These are phyloP conservation scores for Phyllostomus hastatus DNA, from an alignment of 2,113 vertebrate species.

Conservation along the genomic window DNA sequence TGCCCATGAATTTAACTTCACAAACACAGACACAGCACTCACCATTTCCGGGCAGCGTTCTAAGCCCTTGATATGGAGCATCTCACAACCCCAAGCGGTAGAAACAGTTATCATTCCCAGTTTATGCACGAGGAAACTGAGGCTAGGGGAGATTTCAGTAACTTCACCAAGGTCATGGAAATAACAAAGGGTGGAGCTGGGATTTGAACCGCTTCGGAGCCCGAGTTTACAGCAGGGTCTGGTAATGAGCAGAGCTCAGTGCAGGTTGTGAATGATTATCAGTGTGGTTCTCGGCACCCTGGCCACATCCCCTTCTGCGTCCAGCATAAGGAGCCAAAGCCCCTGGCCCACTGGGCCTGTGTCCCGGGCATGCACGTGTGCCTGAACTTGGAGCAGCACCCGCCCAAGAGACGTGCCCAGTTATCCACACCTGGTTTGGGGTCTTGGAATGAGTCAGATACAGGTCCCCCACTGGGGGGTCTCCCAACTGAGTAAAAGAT, in stretches of 20 bases:
- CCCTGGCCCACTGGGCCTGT: background rate
- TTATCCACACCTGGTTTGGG: background rate
- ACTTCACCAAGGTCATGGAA: background rate
- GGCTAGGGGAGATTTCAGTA: background rate
- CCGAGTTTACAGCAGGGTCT: background rate
- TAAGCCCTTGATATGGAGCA: background rate
- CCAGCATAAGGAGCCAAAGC: slow-evolving; percentile 53
- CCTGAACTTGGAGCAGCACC: background rate
- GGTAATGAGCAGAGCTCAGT: fast-evolving
- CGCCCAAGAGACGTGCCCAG: background rate
- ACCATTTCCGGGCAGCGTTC: background rate
- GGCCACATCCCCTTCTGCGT: background rate
- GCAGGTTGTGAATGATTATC: fast-evolving
- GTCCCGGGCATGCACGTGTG: background rate
- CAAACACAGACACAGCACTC: fast-evolving
- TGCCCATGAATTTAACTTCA: background rate
- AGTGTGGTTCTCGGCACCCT: fast-evolving
- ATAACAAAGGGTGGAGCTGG: background rate
- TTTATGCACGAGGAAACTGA: background rate
- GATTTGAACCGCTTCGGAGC: background rate
- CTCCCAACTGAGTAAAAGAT: background rate
- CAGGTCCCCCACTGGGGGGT: background rate
- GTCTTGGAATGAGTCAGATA: background rate
- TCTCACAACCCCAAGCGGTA: background rate
- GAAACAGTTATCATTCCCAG: background rate